phyloP scores from a whole-genome alignment of 2,113 vertebrate genomes.

The Eublepharis macularius region DNA sequence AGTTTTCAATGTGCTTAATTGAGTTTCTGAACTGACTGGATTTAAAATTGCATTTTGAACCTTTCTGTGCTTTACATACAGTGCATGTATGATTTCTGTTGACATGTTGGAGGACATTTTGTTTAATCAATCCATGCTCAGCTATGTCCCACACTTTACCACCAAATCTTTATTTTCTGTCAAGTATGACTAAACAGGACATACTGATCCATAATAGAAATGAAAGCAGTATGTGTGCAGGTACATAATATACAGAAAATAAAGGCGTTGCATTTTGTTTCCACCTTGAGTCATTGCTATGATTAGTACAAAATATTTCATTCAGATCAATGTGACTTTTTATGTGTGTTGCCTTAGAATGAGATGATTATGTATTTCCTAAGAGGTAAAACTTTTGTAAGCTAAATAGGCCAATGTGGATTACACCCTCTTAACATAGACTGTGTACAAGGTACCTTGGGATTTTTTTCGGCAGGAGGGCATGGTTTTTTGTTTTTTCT shows the following conservation, averaged over 20 bases:
- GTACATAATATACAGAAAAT: no score
- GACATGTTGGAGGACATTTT: not conserved
- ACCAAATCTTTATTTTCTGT: not conserved
- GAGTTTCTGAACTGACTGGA: no score
- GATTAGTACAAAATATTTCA: not conserved
- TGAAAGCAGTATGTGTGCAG: no score
- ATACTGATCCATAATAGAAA: no score
- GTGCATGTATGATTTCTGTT: no score
- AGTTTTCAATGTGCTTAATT: no score
- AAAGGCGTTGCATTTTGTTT: no score
- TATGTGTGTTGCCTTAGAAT: not conserved
- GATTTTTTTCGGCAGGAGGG: conserved; percentile 23
- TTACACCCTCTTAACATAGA: not conserved
- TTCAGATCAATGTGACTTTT: not conserved
- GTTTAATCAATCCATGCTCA: not conserved
- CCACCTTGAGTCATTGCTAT: not conserved
- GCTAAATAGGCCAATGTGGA: not conserved
- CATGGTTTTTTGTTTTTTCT: conserved; percentile 58
- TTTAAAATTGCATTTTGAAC: no score
- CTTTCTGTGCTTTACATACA: no score
- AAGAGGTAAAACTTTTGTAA: not conserved
- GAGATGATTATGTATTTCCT: not conserved
- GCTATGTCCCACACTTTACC: not conserved
- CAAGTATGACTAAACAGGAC: no score
- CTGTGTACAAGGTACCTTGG: not conserved